These are phyloP conservation scores for Eulacestoma nigropectus DNA, from an alignment of 2,113 vertebrate genomes.

Conservation along the genomic window DNA sequence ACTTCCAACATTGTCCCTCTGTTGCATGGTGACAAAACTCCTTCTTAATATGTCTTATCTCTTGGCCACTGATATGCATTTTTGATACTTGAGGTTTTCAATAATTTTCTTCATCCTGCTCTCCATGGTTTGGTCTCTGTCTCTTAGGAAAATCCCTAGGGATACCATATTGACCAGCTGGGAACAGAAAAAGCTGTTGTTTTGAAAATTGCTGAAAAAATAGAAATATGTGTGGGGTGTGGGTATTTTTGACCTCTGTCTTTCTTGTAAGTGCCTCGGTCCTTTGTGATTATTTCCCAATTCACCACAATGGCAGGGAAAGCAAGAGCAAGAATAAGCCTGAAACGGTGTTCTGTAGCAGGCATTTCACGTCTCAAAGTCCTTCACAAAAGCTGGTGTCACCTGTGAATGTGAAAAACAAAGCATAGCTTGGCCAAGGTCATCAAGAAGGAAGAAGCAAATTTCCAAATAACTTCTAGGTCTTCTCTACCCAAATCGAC, in stretches of 20 bases:
- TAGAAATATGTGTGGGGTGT: background rate
- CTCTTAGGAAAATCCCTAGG: background rate
- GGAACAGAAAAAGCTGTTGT: background rate
- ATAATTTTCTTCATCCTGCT: background rate
- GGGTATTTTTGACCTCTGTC: background rate
- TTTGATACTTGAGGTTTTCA: background rate
- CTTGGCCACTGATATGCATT: background rate
- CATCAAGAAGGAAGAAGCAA: background rate
- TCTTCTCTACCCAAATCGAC: background rate
- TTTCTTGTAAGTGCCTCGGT: background rate
- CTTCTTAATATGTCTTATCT: background rate
- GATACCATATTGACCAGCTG: background rate
- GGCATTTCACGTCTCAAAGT: background rate
- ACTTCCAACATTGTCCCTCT: background rate
- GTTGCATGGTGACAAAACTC: background rate
- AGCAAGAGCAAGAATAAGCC: background rate
- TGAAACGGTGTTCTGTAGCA: background rate
- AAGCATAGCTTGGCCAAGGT: background rate
- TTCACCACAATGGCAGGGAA: background rate
- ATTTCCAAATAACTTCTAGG: background rate
- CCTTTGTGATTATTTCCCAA: background rate
- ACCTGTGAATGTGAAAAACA: background rate
- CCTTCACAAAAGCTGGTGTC: background rate
- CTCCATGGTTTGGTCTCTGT: background rate
- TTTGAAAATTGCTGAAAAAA: background rate